Evolutionary conservation across 2,888 invertebrate species (phyloP).

Genomic region (Caenorhabditis afra): DNA sequence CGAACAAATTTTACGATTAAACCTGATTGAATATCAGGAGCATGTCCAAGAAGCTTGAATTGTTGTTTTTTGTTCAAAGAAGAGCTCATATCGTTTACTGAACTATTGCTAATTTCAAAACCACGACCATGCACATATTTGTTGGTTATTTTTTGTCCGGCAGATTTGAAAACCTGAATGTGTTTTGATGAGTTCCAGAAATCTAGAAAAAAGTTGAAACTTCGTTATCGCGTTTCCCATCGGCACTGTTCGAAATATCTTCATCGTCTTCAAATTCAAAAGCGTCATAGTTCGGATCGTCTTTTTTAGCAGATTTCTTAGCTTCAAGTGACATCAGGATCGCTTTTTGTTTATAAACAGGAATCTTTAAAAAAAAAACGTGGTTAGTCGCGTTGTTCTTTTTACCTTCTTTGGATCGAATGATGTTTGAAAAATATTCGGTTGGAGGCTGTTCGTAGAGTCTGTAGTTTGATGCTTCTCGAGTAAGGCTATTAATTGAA

Average conservation of each 20-base stretch:
- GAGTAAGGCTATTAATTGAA: no score
- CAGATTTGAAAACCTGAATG: no score
- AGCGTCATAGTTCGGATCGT: conserved; percentile 55
- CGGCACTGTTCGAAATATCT: conserved; percentile 5
- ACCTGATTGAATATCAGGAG: not conserved
- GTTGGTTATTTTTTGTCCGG: no score
- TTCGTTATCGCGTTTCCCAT: no score
- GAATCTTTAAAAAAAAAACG: conserved; percentile 50
- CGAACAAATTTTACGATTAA: not conserved
- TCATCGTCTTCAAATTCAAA: conserved; percentile 69
- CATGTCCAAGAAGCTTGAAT: not conserved
- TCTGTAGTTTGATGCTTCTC: no score
- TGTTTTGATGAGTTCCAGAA: no score
- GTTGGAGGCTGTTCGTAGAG: no score
- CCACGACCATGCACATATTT: conserved; percentile 18
- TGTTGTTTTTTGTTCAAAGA: not conserved
- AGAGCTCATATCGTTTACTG: conserved; percentile 4
- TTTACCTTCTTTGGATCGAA: not conserved
- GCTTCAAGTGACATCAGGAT: conserved; percentile 22
- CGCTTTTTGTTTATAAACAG: conserved; percentile 70
- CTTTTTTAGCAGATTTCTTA: conserved; percentile 8
- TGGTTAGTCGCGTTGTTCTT: no score
- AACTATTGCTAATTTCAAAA: conserved; percentile 54
- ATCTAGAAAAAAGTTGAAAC: no score
- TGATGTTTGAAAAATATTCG: no score